phyloP scores from a whole-genome alignment of 1,140 invertebrate species.

The Pseudachorutes palmiensis region DNA sequence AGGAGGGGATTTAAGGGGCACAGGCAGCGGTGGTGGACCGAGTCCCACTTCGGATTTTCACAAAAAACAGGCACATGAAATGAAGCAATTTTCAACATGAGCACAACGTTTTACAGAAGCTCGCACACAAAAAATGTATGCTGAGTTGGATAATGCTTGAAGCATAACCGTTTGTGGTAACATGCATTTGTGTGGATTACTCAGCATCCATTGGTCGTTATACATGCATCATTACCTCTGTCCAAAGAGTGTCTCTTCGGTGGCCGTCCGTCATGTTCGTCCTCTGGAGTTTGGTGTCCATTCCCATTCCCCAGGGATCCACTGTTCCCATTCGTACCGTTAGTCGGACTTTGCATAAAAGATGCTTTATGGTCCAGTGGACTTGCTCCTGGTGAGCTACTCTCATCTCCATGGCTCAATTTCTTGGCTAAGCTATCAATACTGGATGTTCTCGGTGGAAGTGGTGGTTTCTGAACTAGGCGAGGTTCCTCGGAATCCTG shows the following conservation, averaged over 20 bases:
- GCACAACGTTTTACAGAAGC: not conserved
- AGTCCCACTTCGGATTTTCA: slow-evolving; percentile 15
- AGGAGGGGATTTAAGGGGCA: slow-evolving; percentile 26
- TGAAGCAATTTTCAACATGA: not conserved
- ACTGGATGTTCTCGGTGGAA: slow-evolving; percentile 33
- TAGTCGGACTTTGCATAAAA: not conserved
- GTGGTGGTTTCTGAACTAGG: slow-evolving; percentile 31
- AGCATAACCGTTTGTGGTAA: no score
- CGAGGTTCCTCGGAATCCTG: slow-evolving; percentile 18
- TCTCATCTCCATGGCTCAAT: slow-evolving; percentile 4
- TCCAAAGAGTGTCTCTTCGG: slow-evolving; percentile 27
- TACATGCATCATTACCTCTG: slow-evolving; percentile 27
- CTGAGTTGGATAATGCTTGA: no score
- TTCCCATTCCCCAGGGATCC: slow-evolving; percentile 22
- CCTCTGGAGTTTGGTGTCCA: slow-evolving; percentile 13
- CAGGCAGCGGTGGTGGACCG: slow-evolving; percentile 20
- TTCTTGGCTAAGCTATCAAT: slow-evolving; percentile 19
- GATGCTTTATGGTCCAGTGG: slow-evolving; percentile 10
- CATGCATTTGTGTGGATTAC: no score
- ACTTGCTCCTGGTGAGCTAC: slow-evolving; percentile 8
- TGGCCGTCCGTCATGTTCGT: slow-evolving; percentile 20
- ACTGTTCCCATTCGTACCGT: slow-evolving; percentile 6
- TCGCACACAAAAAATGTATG: not conserved
- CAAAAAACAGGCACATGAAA: slow-evolving; percentile 13
- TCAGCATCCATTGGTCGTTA: no score